Base-by-base conservation (phyloP, 2,113 vertebrate genomes). In the Hassar affinis region DNA sequence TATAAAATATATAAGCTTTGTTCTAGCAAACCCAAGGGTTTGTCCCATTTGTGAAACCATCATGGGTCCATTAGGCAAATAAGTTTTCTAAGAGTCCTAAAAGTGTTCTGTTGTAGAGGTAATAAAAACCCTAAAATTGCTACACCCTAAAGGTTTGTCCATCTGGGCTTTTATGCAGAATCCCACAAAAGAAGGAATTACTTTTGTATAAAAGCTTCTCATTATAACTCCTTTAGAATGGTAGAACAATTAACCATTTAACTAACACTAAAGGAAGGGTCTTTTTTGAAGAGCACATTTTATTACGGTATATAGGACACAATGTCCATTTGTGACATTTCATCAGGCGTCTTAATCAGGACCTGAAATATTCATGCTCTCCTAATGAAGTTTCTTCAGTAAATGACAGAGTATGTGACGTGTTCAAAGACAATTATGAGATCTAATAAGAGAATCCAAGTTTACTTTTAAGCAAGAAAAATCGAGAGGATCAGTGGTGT, bases 401-500 rank as follows among this genome's bases (percentile, higher is more conserved):
- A 59, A 84, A 71, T 80, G 81, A 61, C 56, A 52, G 22, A 42
- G 78, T 51, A 17, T 54, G 51, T 71, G 84, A 71, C 18, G 49
- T 30, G 25, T 61, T 61, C 38, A 33, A 56, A 59, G 80, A 82
- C 79, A 79, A 83, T 85, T 84, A 62, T 30, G 27, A 61, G 68
- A 71, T 22, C 68, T 80, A 68, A 83, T 80, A 11, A 25, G 2
- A 0, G 38, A 61, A 42, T 22, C 64, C 35, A 62, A 81, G 82
- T 81, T 56, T 78, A 76, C 85, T 79, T 82, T 84, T 82, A 87
- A 85, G 74, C 10, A 54, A 82, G 85, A 80, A 68, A 68, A 76
- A 84, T 83, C 6, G 81, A 59, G 69, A 47, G 68, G 45, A 83
- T 84, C 71, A 30, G 42, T 30, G 51, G 22, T 51, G 52, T 2